Conservation (phyloP, 35 echinoderm and acorn worm species). For the Antedon bifida region DNA sequence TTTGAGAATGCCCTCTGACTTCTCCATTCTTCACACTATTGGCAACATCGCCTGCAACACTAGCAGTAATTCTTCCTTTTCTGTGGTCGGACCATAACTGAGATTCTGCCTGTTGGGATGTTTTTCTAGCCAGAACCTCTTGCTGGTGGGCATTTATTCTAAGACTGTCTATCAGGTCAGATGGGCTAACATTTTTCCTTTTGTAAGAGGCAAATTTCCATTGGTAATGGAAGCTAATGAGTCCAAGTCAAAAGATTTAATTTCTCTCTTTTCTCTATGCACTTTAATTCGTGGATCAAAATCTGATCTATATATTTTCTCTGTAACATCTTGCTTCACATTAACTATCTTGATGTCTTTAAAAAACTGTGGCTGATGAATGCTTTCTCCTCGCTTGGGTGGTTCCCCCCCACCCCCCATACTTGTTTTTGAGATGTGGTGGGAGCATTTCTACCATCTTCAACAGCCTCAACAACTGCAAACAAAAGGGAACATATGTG, state of each 20-base stretch:
- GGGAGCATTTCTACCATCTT: background rate
- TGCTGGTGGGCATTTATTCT: background rate
- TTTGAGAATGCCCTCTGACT: background rate
- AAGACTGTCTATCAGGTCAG: background rate
- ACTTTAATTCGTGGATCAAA: slow-evolving; percentile 15
- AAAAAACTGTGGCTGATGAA: background rate
- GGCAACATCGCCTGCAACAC: background rate
- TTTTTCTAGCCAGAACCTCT: background rate
- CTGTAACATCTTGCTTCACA: background rate
- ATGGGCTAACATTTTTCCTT: background rate
- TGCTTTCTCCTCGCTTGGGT: background rate
- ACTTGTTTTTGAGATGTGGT: background rate
- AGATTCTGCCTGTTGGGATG: background rate
- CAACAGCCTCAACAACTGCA: background rate
- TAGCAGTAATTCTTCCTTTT: background rate
- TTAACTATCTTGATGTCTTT: background rate
- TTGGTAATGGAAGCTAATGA: slow-evolving; percentile 21
- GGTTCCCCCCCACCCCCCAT: background rate
- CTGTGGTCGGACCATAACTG: background rate
- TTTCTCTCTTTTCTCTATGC: slow-evolving; percentile 1
- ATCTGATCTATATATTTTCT: background rate
- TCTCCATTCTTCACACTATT: background rate
- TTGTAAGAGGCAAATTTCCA: slow-evolving; percentile 20
- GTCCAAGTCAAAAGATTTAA: slow-evolving; percentile 17
- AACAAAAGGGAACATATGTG: background rate